Conservation (phyloP, 2,888 invertebrate species). For the Callyntrura sp. region DNA sequence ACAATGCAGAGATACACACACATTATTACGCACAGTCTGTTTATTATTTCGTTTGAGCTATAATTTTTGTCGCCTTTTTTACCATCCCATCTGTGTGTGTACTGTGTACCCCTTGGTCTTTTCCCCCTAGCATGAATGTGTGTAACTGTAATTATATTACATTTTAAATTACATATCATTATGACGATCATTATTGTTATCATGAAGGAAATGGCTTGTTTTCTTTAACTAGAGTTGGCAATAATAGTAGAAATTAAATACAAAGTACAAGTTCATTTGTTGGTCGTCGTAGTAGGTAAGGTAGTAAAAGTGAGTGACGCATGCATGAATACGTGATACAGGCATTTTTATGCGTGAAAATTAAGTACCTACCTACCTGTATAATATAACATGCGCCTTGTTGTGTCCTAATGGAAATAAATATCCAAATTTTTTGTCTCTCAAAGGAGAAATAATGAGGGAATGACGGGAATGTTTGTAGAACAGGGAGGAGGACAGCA, state of each 20-base stretch:
- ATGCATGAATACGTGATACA: conserved; percentile 46
- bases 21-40: background rate
- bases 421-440: background rate
- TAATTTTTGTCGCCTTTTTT: too few relatives aligned
- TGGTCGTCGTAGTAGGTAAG: background rate
- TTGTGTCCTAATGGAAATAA: conserved; percentile 63
- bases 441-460: too few relatives aligned
- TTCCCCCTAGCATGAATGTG: conserved; percentile 20
- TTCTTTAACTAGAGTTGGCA: conserved; percentile 61
- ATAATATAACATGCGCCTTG: background rate
- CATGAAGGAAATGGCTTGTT: conserved; percentile 66
- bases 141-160: conserved; percentile 67
- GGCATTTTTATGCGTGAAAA: conserved; percentile 20
- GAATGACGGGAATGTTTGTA: conserved; percentile 8
- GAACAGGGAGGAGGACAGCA: background rate
- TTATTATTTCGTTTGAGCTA: too few relatives aligned
- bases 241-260: conserved; percentile 41
- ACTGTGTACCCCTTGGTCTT: background rate
- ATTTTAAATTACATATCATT: conserved; percentile 47
- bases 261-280: conserved; percentile 28
- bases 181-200: conserved; percentile 45
- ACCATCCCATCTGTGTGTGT: too few relatives aligned
- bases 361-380: background rate
- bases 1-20: background rate
- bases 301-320: conserved; percentile 33